These are phyloP conservation scores for Drosophila ogumai DNA, from an alignment of 1,140 invertebrate genomes.

Conservation along the genomic window DNA sequence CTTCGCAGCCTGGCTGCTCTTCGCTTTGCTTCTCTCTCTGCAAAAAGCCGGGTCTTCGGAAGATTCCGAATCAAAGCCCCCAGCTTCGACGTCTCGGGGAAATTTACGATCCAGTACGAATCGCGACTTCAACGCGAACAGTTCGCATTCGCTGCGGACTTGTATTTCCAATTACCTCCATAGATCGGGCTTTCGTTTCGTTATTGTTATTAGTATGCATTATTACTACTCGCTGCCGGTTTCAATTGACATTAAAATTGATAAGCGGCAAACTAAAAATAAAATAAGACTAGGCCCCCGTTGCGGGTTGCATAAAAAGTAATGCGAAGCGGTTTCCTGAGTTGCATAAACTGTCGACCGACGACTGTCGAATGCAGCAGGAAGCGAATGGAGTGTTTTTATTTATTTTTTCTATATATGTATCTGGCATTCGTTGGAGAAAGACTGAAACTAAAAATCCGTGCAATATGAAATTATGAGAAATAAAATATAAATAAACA, in stretches of 20 bases:
- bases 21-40: conserved; percentile 8
- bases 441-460: conserved; percentile 16
- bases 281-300: conserved; percentile 47
- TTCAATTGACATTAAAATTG: conserved; percentile 74
- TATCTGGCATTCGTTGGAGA: conserved; percentile 22
- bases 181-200: conserved; percentile 8
- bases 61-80: conserved; percentile 23
- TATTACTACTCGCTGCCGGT: conserved; percentile 49
- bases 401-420: conserved; percentile 20
- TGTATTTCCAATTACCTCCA: conserved; percentile 1
- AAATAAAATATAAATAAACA: conserved; percentile 28
- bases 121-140: conserved; percentile 56
- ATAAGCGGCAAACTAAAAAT: conserved; percentile 70
- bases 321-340: conserved; percentile 75
- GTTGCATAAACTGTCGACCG: conserved; percentile 65
- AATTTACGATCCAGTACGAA: conserved; percentile 63
- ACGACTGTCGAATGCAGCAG: conserved; percentile 67
- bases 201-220: conserved; percentile 50
- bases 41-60: conserved; percentile 46
- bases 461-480: conserved; percentile 42
- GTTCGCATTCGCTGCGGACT: conserved; percentile 44
- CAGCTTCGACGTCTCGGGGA: conserved; percentile 11
- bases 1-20: conserved; percentile 22
- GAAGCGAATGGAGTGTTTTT: conserved; percentile 51
- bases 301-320: conserved; percentile 77